phyloP scores from a whole-genome alignment of 2,797 vertebrate species.

The Acrossocheilus fasciatus region DNA sequence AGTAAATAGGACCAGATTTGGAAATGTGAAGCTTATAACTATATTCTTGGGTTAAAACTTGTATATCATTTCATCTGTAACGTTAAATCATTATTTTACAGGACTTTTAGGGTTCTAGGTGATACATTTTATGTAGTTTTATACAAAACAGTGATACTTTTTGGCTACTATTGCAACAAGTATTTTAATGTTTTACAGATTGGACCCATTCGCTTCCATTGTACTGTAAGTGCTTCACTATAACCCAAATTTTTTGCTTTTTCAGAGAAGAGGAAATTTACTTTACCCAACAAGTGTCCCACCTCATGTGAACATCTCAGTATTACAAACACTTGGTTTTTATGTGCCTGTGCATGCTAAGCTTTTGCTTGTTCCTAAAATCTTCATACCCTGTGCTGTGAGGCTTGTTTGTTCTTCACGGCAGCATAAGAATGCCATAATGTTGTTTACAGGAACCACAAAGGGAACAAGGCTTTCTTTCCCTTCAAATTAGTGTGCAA shows the following conservation, averaged over 20 bases:
- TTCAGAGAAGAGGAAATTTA: neutral
- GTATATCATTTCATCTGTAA: neutral
- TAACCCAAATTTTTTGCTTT: neutral
- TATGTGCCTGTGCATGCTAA: neutral
- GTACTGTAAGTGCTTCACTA: neutral
- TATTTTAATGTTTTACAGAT: neutral
- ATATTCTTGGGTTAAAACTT: neutral
- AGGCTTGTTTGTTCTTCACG: neutral
- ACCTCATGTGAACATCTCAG: neutral
- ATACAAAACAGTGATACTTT: neutral
- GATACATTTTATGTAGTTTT: neutral
- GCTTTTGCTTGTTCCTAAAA: neutral
- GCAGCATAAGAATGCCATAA: neutral
- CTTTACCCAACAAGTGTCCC: neutral
- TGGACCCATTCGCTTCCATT: neutral
- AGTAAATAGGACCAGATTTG: neutral
- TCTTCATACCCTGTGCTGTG: neutral
- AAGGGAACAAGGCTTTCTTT: neutral
- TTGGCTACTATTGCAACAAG: neutral
- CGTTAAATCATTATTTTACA: neutral
- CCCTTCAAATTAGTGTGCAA: neutral
- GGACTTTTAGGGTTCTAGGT: neutral
- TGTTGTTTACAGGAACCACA: neutral
- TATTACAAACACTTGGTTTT: neutral
- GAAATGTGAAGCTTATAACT: neutral